These are phyloP conservation scores for Triops longicaudatus DNA, from an alignment of 1,140 invertebrate genomes.

Conservation along the genomic window DNA sequence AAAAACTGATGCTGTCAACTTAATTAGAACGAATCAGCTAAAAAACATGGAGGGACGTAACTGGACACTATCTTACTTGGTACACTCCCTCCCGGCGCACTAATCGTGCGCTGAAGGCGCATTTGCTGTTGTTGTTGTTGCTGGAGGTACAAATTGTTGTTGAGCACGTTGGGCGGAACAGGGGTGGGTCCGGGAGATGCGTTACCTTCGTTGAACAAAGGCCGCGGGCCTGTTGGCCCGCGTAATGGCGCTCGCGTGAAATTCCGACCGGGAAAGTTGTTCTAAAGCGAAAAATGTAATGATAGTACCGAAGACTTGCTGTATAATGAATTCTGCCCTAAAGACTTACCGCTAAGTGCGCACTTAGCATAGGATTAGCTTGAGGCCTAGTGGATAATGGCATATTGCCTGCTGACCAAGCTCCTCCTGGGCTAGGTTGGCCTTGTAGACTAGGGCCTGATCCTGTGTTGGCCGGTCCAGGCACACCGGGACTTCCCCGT, in stretches of 20 bases:
- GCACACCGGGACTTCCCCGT: slow-evolving; percentile 25
- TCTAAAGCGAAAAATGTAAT: not conserved
- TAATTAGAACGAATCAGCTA: not conserved
- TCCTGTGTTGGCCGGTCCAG: not conserved
- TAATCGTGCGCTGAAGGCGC: slow-evolving; percentile 53
- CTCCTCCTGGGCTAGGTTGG: slow-evolving; percentile 23
- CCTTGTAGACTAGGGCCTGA: slow-evolving; percentile 16
- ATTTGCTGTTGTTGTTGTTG: slow-evolving; percentile 40
- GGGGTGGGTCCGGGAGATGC: not conserved
- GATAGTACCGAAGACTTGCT: not conserved
- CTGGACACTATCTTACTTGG: slow-evolving; percentile 25
- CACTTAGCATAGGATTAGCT: not conserved
- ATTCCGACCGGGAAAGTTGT: slow-evolving; percentile 4
- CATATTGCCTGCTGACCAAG: not conserved
- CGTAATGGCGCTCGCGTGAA: not conserved
- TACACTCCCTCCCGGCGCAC: slow-evolving; percentile 35
- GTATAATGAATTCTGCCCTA: not conserved
- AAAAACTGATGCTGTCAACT: not conserved
- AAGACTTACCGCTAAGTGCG: slow-evolving; percentile 9
- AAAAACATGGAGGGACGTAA: not conserved
- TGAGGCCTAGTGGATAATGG: not conserved
- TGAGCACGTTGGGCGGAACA: not conserved
- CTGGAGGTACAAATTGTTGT: slow-evolving; percentile 15
- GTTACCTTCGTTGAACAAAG: not conserved
- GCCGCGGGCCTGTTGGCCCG: not conserved